phyloP scores from a whole-genome alignment of 1,140 invertebrate species.

The Drosophila watanabei region DNA sequence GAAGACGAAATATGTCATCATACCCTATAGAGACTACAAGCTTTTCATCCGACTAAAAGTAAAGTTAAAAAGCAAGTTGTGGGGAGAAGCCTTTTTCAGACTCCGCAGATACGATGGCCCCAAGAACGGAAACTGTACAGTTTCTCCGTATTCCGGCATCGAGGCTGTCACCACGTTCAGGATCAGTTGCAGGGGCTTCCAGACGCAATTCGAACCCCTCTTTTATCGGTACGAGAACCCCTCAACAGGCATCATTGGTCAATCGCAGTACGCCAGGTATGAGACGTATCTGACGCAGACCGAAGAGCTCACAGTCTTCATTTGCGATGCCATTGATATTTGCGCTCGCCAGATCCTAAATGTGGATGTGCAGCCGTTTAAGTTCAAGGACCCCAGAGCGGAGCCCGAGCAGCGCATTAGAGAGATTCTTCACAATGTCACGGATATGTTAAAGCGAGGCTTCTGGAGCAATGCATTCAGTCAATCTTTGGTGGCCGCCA shows the following conservation, averaged over 20 bases:
- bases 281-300: not conserved
- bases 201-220: conserved; percentile 8
- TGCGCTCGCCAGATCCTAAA: not conserved
- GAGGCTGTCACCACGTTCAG: conserved; percentile 17
- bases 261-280: not conserved
- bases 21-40: accelerated
- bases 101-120: conserved; percentile 25
- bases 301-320: not conserved
- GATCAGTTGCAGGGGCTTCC: conserved; percentile 8
- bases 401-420: not conserved
- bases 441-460: conserved; percentile 1
- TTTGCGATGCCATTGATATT: conserved; percentile 35
- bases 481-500: conserved; percentile 1
- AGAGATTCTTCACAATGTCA: not conserved
- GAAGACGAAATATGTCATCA: not conserved
- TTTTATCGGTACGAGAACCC: conserved; percentile 4
- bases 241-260: not conserved
- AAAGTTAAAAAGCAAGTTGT: not conserved
- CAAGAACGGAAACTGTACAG: conserved; percentile 4
- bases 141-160: not conserved
- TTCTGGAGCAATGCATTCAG: conserved; percentile 12
- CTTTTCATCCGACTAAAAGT: conserved; percentile 11
- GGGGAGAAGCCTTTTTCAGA: not conserved
- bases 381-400: not conserved
- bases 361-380: not conserved